Conservation (phyloP, 2,113 vertebrate species). For the Mirza zaza region DNA sequence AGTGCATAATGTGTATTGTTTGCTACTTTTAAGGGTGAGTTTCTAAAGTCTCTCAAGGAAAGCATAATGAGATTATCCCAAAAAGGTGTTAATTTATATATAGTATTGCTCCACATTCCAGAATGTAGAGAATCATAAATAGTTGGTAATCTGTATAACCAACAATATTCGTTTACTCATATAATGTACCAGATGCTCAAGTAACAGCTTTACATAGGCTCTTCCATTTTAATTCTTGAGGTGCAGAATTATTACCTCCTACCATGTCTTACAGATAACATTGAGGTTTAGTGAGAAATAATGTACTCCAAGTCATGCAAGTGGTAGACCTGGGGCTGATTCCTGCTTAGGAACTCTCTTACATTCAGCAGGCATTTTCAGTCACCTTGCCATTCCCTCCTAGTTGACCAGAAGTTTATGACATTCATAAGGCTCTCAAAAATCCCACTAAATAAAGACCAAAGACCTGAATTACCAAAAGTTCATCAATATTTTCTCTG, state of each 20-base stretch:
- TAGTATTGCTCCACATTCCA: neutral
- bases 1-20: neutral
- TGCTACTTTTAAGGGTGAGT: neutral
- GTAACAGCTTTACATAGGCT: neutral
- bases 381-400: neutral
- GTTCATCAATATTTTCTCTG: neutral
- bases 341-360: neutral
- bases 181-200: neutral
- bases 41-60: neutral
- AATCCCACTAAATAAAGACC: neutral
- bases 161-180: neutral
- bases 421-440: neutral
- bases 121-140: neutral
- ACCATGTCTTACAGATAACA: neutral
- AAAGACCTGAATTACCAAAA: constrained; percentile 25
- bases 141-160: neutral
- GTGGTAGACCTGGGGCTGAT: neutral
- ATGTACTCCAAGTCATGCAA: neutral
- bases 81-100: neutral
- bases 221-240: neutral
- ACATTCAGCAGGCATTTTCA: neutral
- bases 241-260: neutral
- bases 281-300: neutral
- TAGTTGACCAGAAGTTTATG: neutral
- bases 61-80: neutral